Evolutionary conservation across 2,797 vertebrate species (phyloP).

Genomic region (Eurystomus glaucurus): DNA sequence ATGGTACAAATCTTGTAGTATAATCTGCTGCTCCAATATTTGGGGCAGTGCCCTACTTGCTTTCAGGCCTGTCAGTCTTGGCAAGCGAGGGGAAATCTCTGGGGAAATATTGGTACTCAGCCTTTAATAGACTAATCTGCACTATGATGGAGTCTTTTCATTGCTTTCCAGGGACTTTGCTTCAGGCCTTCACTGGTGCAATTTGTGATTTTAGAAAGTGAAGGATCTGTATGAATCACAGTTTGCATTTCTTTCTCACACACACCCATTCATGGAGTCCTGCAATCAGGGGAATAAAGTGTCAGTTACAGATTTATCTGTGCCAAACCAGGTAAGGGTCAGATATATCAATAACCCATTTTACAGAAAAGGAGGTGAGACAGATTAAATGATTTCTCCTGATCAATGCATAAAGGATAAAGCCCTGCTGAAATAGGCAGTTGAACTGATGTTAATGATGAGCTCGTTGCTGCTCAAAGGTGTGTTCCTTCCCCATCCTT

Average conservation of each 20-base stretch:
- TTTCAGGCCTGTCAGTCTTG: not conserved
- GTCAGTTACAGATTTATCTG: not conserved
- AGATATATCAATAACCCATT: not conserved
- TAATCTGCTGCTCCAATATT: not conserved
- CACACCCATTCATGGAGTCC: fast-evolving
- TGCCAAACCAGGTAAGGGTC: not conserved
- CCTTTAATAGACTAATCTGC: not conserved
- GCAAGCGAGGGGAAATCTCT: not conserved
- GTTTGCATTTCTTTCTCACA: not conserved
- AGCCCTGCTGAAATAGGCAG: not conserved
- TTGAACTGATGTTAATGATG: not conserved
- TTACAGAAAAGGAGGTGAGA: not conserved
- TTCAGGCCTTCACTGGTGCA: not conserved
- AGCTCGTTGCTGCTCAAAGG: not conserved
- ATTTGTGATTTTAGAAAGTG: not conserved
- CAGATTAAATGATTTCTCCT: not conserved
- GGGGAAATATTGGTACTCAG: not conserved
- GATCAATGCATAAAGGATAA: not conserved
- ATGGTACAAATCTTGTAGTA: not conserved
- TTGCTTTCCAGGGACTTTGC: not conserved
- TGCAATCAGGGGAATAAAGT: not conserved
- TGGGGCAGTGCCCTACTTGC: not conserved
- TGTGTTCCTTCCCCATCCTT: not conserved
- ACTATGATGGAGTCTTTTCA: not conserved
- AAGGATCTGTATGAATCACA: not conserved